Evolutionary conservation across 2,888 invertebrate species (phyloP).

Genomic region (Gortyna flavago): DNA sequence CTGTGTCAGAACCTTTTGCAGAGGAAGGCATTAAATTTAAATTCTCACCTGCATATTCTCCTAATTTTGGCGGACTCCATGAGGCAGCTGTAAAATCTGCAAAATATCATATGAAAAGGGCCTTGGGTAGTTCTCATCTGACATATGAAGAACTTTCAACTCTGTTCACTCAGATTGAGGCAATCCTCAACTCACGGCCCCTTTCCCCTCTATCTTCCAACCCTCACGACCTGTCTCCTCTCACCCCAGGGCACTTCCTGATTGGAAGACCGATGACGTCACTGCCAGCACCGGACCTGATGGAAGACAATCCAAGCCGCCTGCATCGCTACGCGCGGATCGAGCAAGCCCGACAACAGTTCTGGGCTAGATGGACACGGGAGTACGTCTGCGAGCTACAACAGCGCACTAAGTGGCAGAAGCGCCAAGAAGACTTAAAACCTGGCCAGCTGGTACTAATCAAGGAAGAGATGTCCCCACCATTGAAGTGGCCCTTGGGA

Average conservation of each 20-base stretch:
- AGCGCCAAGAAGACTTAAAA: too few species aligned
- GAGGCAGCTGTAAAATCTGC: conserved; percentile 2
- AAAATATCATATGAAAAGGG: neutral
- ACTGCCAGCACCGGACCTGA: neutral
- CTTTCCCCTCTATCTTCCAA: neutral
- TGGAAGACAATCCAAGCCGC: neutral
- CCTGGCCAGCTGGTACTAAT: too few species aligned
- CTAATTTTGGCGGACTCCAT: neutral
- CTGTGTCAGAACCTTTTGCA: neutral
- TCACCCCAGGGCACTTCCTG: neutral
- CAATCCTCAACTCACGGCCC: conserved; percentile 1
- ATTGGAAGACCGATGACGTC: neutral
- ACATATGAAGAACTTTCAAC: neutral
- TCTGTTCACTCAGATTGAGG: neutral
- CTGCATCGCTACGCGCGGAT: neutral
- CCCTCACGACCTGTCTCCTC: neutral
- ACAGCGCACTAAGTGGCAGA: neutral
- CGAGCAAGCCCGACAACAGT: neutral
- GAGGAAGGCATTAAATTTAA: neutral
- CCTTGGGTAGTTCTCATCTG: neutral
- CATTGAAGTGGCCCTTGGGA: too few species aligned
- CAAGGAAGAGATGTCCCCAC: too few species aligned
- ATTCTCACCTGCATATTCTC: neutral
- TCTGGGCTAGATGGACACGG: neutral
- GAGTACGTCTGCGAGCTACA: neutral